Evolutionary conservation across 2,113 vertebrate species (phyloP), one percentile per base, ranked within the genome.

Genomic region (Zootoca vivipara): DNA sequence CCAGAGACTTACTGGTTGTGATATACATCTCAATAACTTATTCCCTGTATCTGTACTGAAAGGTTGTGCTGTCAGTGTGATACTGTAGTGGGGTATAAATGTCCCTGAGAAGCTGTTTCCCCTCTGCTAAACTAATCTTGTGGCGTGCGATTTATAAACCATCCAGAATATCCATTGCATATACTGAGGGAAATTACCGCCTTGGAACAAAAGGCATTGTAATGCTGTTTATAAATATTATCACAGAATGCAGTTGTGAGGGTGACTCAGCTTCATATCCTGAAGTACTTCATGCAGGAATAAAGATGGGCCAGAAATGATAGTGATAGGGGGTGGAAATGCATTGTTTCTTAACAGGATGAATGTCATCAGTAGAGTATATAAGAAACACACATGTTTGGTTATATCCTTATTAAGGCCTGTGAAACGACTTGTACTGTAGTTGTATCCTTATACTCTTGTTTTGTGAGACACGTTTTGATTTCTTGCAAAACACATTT

Each of bases 251-350:
- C 94, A 94, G 92, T 67, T 79, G 85, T 1, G 83, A 92, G 94
- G 0, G 90, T 96, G 95, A 95, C 92, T 95, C 95, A 95, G 95
- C 92, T 93, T 91, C 0, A 38, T 89, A 95, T 96, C 94, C 95
- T 95, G 92, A 87, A 89, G 38, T 89, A 84, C 42, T 75, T 86
- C 1, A 16, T 7, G 12, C 3, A 0, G 82, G 75, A 90, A 67
- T 88, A 83, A 69, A 86, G 62, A 52, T 89, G 89, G 78, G n/a
- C 88, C 84, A 82, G 90, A 89, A 81, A 90, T 90, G 92, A 90
- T 93, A 84, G 89, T 92, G 86, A 67, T 42, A 33, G 72, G 56
- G 58, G 10, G 40, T 8, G 77, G 69, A 92, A 81, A 78, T 42
- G 46, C 52, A 70, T 78, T 87, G 85, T 90, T 86, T 83, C 74